Conservation (phyloP, 1,140 invertebrate species). For the Hydropsyche tenuis region DNA sequence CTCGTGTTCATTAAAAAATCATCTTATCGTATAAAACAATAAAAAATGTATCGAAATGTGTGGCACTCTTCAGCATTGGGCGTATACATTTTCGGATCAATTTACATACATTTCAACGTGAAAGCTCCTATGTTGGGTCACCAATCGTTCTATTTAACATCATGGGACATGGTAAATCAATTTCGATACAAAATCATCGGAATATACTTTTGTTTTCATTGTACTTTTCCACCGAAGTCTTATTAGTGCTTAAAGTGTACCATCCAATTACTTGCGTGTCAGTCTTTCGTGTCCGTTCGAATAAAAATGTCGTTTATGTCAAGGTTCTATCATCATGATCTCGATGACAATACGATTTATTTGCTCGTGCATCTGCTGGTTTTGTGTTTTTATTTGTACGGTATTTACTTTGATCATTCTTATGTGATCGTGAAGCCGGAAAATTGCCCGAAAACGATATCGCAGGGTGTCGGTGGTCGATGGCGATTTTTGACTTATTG, state of each 20-base stretch:
- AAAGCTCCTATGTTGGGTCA: not conserved
- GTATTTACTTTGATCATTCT: conserved; percentile 32
- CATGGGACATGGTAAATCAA: conserved; percentile 30
- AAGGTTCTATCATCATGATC: not conserved
- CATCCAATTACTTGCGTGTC: not conserved
- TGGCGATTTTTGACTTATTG: conserved; percentile 63
- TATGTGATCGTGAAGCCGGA: conserved; percentile 34
- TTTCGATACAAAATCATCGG: not conserved
- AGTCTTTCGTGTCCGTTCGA: not conserved
- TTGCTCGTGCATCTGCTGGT: not conserved
- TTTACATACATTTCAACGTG: not conserved
- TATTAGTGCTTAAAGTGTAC: too few species aligned
- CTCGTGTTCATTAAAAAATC: not conserved
- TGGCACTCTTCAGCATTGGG: not conserved
- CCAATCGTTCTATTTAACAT: conserved; percentile 21
- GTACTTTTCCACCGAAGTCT: too few species aligned
- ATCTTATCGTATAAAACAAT: too few species aligned
- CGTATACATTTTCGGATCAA: not conserved
- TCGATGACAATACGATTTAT: not conserved
- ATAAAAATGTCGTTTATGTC: not conserved
- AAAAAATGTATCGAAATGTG: not conserved
- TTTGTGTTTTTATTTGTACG: conserved; percentile 18
- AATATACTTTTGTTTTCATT: too few species aligned
- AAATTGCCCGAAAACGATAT: conserved; percentile 48
- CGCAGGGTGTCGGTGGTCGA: conserved; percentile 56